These are phyloP conservation scores for Oceanodroma leucorhoa DNA, from an alignment of 2,797 vertebrate genomes.

Conservation along the genomic window DNA sequence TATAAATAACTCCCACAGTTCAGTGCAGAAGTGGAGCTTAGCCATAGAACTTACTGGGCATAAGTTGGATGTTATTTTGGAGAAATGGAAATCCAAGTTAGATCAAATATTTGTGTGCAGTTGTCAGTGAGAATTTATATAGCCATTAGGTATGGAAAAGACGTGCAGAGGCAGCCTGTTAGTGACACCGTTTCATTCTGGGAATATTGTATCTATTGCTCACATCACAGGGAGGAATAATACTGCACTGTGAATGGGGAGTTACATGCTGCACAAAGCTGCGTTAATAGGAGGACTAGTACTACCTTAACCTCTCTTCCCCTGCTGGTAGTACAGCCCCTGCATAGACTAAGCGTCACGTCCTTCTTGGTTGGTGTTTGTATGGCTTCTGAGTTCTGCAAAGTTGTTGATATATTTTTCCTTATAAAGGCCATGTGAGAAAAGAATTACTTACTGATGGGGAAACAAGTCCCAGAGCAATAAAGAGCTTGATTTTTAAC, in stretches of 20 bases:
- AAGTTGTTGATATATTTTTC: background rate
- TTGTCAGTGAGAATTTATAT: background rate
- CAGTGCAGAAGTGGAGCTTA: background rate
- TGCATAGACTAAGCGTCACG: background rate
- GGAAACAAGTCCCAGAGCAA: background rate
- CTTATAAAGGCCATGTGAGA: background rate
- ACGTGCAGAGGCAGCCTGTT: background rate
- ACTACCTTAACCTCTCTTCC: background rate
- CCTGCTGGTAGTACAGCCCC: background rate
- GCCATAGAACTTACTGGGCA: background rate
- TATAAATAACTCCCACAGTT: conserved; percentile 39
- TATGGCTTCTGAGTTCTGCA: background rate
- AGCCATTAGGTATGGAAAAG: background rate
- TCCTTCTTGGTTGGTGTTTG: background rate
- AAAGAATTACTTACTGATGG: background rate
- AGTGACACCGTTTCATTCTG: background rate
- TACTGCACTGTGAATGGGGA: background rate
- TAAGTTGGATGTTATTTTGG: background rate
- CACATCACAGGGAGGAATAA: background rate
- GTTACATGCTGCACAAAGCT: background rate
- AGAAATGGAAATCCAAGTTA: background rate
- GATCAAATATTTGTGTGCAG: background rate
- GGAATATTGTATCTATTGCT: background rate
- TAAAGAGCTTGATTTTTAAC: background rate
- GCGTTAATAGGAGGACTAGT: background rate